These are phyloP conservation scores for Apis dorsata DNA, from an alignment of 1,140 invertebrate genomes.

Conservation along the genomic window DNA sequence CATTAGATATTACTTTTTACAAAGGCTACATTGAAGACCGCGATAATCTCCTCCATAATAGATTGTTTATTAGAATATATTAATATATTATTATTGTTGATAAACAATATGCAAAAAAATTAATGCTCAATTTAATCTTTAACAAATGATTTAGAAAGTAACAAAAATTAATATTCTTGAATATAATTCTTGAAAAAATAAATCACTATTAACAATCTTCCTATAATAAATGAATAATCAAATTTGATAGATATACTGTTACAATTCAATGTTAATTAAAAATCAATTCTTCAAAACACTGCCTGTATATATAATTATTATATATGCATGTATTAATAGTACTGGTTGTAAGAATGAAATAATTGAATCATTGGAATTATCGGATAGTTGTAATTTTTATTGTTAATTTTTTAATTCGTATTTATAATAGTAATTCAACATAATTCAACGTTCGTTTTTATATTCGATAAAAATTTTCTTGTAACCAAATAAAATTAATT, in stretches of 20 bases:
- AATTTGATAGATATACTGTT: conserved; percentile 4
- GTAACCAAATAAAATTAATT: conserved; percentile 43
- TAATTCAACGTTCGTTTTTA: conserved; percentile 32
- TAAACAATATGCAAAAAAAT: neutral
- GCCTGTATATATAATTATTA: conserved; percentile 50
- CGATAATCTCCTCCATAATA: conserved; percentile 5
- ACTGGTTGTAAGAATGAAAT: conserved; percentile 11
- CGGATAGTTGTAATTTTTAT: conserved; percentile 29
- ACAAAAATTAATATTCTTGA: neutral
- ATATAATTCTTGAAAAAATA: neutral
- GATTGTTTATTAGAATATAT: neutral
- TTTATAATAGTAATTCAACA: conserved; percentile 34
- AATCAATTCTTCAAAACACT: conserved; percentile 43
- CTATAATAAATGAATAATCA: neutral
- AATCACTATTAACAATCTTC: neutral
- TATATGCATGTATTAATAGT: conserved; percentile 16
- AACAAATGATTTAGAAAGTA: neutral
- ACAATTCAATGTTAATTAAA: conserved; percentile 4
- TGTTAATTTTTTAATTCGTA: neutral
- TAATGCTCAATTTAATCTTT: conserved; percentile 35
- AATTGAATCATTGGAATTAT: neutral
- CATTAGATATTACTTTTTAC: conserved; percentile 1
- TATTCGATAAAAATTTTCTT: conserved; percentile 19
- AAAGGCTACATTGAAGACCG: neutral
- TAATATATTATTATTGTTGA: neutral